Base-by-base conservation (phyloP, 2,888 invertebrate genomes). In the Aricia artaxerxes region DNA sequence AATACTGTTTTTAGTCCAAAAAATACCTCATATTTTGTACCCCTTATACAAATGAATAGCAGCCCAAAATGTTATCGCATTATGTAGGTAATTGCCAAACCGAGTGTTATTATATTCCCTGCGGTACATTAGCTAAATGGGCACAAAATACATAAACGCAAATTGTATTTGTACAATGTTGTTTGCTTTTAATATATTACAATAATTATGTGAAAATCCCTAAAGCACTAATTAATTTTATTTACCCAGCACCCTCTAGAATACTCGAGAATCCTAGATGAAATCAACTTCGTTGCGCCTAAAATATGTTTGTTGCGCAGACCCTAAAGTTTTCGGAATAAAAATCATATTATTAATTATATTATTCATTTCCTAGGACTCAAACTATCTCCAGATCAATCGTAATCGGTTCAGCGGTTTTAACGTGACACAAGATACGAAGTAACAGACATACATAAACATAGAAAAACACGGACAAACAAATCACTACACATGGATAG, bases 101-200 rank as follows among this genome's bases (percentile, higher is more conserved):
- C 69, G 69, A 69, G 38, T 69, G 69, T 69, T 69, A 38, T 69
- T 69, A 69, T 69, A 69, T 69, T 38, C 69, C 69, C 69, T 69
- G 69, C 35, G 69, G 69, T 38, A 69, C 69, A 69, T 69, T 69
- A 69, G 1, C 69, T 69, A 69, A 69, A 35, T 69, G 35, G 69
- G 16, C 35, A 35, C 69, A 69, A 38, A 69, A 35, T 69, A 69
- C 16, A 69, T 35, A 69, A 69, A 69, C 35, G 69, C 35, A 69
- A 69, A 69, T 11, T 31, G 9, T 64, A 64, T 64, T 64, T 31
- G 64, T 64, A 64, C 31, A 31, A 64, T 64, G 64, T 61, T 61
- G 24, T 31, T 64, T 64, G 64, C 31, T 64, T 64, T 64, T 31
- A 64, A 69, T 69, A 69, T 69, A 69, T 35, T 35, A 69, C 31